Evolutionary conservation across 2,113 vertebrate genomes (phyloP), one percentile per base, ranked within the genome.

Genomic region (Dendrocopos noguchii): DNA sequence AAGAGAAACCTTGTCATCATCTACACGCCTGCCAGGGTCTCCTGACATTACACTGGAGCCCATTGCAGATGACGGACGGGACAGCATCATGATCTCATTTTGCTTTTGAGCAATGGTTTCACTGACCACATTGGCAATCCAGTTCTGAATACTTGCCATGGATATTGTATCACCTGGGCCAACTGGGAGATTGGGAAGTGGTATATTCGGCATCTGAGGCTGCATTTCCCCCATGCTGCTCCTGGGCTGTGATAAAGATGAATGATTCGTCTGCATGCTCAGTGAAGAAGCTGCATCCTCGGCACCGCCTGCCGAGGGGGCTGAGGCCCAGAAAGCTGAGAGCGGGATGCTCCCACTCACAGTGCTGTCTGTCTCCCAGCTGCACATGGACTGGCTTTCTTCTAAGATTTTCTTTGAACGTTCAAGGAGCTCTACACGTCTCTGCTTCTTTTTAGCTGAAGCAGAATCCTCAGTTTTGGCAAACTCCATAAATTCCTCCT

Each of bases 71-170:
- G 98, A 91, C 0, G 97, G 57, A 3, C 91, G 95, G 33, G 97
- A 97, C 85, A 96, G 91, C 88, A 97, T 94, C 80, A 97, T 88
- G 96, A 99, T 98, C 85, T 99, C 99, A 7, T 97, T 97, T 68
- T 99, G 98, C 97, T 99, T 99, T 93, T 99, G 99, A 71, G 98
- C 98, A 18, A 99, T 98, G 3, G 99, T 99, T 93, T 99, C 99
- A 4, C 95, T 98, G 78, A 99, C 99, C 1, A 99, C 99, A 0
- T 96, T 99, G 42, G 99, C 98, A 1, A 99, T 99, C 99, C 99
- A 99, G 96, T 98, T 99, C 94, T 99, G 99, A 92, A 99, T 99
- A 80, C 98, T 98, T 61, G 98, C 97, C 21, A 99, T 95, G 78
- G 99, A 98, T 72, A 99, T 98, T 78, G 98, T 98, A 27, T 98